phyloP scores from a whole-genome alignment of 2,888 invertebrate genomes.

The Glaucopsyche alexis region DNA sequence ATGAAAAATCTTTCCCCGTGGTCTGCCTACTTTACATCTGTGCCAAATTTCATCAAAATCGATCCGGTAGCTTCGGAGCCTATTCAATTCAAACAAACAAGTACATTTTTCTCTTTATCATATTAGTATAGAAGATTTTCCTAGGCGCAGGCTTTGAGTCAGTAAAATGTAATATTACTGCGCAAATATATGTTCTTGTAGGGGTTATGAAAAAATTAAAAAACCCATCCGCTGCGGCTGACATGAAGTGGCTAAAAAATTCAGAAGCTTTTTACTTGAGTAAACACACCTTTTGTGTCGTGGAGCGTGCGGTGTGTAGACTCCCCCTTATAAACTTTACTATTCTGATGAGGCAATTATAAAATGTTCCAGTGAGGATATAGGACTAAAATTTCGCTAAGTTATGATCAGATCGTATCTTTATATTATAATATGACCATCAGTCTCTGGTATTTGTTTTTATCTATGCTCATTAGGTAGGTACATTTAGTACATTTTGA shows the following conservation, averaged over 20 bases:
- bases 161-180: neutral
- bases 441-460: too few relatives aligned
- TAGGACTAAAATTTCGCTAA: neutral
- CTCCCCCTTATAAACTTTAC: slow-evolving; percentile 12
- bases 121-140: too few relatives aligned
- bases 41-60: too few relatives aligned
- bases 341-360: slow-evolving; percentile 11
- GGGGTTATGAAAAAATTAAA: slow-evolving; percentile 16
- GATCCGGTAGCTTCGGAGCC: too few relatives aligned
- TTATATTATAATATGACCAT: too few relatives aligned
- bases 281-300: slow-evolving; percentile 50
- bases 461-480: too few relatives aligned
- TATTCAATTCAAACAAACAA: too few relatives aligned
- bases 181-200: neutral
- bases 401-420: neutral
- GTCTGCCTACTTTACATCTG: too few relatives aligned
- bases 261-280: slow-evolving; percentile 71
- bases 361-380: neutral
- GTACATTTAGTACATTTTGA: too few relatives aligned
- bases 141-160: neutral
- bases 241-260: slow-evolving; percentile 61
- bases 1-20: too few relatives aligned
- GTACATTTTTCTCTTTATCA: too few relatives aligned
- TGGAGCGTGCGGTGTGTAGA: slow-evolving; percentile 12
- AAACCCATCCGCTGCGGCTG: slow-evolving; percentile 23